A percentile compares a stretch with the other conserved stretches of the same genome.
phyloP scores from a whole-genome alignment of 2,797 vertebrate species.

The Scleropages formosus region DNA sequence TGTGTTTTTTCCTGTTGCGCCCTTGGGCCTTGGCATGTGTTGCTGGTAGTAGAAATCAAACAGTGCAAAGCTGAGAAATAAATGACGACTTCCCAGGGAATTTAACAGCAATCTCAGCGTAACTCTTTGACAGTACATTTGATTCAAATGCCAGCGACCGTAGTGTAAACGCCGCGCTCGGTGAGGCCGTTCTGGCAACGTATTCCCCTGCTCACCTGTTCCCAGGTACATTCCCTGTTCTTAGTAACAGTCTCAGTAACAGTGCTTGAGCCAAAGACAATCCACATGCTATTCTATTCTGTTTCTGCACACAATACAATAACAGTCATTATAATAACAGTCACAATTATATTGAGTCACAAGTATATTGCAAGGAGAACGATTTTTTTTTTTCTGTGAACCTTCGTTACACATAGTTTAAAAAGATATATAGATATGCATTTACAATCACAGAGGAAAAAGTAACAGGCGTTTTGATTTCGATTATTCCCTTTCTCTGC shows the following conservation, averaged over 20 bases:
- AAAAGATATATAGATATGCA: slow-evolving; percentile 19
- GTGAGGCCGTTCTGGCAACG: background rate
- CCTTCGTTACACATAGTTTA: slow-evolving; percentile 5
- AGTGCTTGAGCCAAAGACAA: slow-evolving; percentile 67
- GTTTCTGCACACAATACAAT: slow-evolving; percentile 15
- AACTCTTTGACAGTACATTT: slow-evolving; percentile 53
- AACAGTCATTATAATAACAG: slow-evolving; percentile 56
- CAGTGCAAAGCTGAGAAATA: slow-evolving; percentile 69
- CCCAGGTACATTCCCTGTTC: slow-evolving; percentile 47
- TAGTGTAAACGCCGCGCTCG: slow-evolving; percentile 3
- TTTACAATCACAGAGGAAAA: background rate
- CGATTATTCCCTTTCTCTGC: background rate
- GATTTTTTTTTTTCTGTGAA: slow-evolving; percentile 11
- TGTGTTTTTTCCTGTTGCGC: slow-evolving; percentile 52
- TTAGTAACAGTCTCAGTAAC: slow-evolving; percentile 69
- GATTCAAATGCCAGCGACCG: background rate
- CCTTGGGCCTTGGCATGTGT: slow-evolving; percentile 54
- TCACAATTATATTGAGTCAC: slow-evolving; percentile 54
- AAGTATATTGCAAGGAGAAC: slow-evolving; percentile 33
- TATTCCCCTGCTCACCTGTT: background rate
- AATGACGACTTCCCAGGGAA: slow-evolving; percentile 42
- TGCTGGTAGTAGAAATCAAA: slow-evolving; percentile 62
- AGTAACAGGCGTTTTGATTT: slow-evolving; percentile 6
- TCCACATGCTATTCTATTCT: slow-evolving; percentile 44
- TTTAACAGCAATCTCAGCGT: background rate